Percentiles rank a stretch among this genome's conserved stretches.
These are phyloP conservation scores for Eonycteris spelaea DNA, from an alignment of 2,113 vertebrate genomes.

Conservation along the genomic window DNA sequence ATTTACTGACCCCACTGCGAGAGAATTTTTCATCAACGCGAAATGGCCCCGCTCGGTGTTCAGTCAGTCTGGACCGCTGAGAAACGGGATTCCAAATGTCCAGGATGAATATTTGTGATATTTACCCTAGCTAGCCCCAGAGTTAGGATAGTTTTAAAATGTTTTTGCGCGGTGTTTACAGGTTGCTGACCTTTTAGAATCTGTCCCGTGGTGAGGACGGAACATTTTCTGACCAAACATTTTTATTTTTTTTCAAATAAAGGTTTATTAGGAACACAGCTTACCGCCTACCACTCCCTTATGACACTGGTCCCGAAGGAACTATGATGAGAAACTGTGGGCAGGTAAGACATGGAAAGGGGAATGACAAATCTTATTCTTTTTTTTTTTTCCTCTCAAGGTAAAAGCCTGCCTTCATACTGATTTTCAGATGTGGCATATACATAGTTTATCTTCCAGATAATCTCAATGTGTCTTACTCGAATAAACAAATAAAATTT, in stretches of 20 bases:
- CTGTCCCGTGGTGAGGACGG: not conserved
- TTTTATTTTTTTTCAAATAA: not conserved
- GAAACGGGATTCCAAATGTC: slow-evolving; percentile 28
- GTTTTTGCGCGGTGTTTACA: slow-evolving; percentile 45
- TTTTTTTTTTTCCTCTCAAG: not conserved
- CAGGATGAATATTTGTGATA: slow-evolving; percentile 62
- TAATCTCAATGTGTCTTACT: slow-evolving; percentile 60
- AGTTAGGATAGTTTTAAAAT: slow-evolving; percentile 2
- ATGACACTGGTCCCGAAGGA: not conserved
- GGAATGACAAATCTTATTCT: not conserved
- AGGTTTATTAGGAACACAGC: slow-evolving; percentile 23
- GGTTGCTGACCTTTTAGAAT: slow-evolving; percentile 54
- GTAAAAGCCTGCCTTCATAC: slow-evolving; percentile 56
- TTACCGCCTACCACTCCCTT: not conserved
- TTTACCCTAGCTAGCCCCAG: slow-evolving; percentile 36
- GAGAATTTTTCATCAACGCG: slow-evolving; percentile 42
- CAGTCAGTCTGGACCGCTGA: slow-evolving; percentile 11
- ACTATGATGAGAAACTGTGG: not conserved
- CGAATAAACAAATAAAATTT: slow-evolving; percentile 66
- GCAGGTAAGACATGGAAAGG: slow-evolving; percentile 21
- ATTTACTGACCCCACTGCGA: slow-evolving; percentile 27
- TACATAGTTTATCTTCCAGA: slow-evolving; percentile 53
- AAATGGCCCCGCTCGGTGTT: slow-evolving; percentile 45
- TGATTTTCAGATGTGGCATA: slow-evolving; percentile 64
- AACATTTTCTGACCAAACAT: slow-evolving; percentile 57